Base-by-base conservation (phyloP, 2,888 invertebrate genomes). In the Elmis aenea region DNA sequence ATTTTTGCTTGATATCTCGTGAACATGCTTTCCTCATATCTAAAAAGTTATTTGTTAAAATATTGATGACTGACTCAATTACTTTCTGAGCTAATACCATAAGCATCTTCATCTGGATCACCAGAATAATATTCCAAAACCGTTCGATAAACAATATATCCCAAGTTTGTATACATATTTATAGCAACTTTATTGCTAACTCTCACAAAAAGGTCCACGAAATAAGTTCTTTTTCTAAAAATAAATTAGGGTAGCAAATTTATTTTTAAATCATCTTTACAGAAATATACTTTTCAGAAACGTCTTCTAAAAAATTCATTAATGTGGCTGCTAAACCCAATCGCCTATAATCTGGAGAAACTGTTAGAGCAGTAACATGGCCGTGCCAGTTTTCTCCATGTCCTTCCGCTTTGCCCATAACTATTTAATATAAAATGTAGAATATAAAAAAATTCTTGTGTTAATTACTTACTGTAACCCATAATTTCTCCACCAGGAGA, bases 381-480 rank as follows among this genome's bases (percentile, higher is more conserved):
- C 99, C 99, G 73, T 99, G 99, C 95, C 95, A 99, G 61, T 93
- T 87, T 52, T 95, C 93, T 30, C 86, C 85, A 51, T 81, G 81
- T 0, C 99, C 99, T 72, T 99, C 99, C 0, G 95, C 90, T 71
- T 99, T 99, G 20, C 97, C 97, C 96, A 99, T 97, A 33, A 99
- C 95, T 96, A 61, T 46, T 13, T 12, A 3, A 26, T 8, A 18
- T 8, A 18, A 18, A 28, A n/a, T n/a, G 5, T 13, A 13, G 15
- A 22, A 11, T 5, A 6, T 10, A 27, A 16, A 16, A 5, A 16
- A 9, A 5, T 10, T 11, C 8, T 6, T 18, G 8, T 6, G 18
- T 16, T 18, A 28, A 13, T 41, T 35, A 77, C 84, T 78, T 74
- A 96, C 96, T 96, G 64, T 99, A 99, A 47, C 97, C 99, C 93